phyloP scores from a whole-genome alignment of 2,113 vertebrate genomes.

The Crotalus viridis region DNA sequence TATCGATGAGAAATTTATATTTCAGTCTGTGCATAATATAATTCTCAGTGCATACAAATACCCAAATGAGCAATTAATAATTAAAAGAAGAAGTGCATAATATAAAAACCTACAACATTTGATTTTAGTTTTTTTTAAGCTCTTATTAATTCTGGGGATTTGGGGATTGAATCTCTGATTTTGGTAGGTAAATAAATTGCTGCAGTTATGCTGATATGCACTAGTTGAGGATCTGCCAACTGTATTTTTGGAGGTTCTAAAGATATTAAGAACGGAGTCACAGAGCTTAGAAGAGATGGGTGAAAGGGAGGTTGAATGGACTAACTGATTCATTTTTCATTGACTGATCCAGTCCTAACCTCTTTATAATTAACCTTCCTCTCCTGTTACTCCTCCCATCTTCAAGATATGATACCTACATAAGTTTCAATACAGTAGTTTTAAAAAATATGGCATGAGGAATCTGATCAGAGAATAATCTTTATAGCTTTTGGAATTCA shows the following conservation, averaged over 20 bases:
- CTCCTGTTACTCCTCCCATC: slow-evolving; percentile 39
- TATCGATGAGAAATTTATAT: background rate
- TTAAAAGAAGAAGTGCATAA: background rate
- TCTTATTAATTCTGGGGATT: background rate
- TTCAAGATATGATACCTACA: background rate
- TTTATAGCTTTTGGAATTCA: background rate
- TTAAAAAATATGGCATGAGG: background rate
- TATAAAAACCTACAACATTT: background rate
- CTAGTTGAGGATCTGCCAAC: background rate
- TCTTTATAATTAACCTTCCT: slow-evolving; percentile 45
- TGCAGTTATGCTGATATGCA: background rate
- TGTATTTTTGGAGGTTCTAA: accelerated
- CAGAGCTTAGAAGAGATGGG: background rate
- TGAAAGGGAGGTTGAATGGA: background rate
- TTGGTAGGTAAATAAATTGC: background rate
- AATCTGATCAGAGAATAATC: background rate
- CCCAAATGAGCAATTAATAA: background rate
- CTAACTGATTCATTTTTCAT: slow-evolving; percentile 39
- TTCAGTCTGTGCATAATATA: background rate
- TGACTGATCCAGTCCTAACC: slow-evolving; percentile 19
- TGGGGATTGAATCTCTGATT: background rate
- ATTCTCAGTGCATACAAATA: slow-evolving; percentile 2
- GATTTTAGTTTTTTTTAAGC: background rate
- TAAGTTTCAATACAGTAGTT: background rate
- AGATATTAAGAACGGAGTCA: background rate